phyloP scores from a whole-genome alignment of 2,113 vertebrate genomes.

The Alosa alosa region DNA sequence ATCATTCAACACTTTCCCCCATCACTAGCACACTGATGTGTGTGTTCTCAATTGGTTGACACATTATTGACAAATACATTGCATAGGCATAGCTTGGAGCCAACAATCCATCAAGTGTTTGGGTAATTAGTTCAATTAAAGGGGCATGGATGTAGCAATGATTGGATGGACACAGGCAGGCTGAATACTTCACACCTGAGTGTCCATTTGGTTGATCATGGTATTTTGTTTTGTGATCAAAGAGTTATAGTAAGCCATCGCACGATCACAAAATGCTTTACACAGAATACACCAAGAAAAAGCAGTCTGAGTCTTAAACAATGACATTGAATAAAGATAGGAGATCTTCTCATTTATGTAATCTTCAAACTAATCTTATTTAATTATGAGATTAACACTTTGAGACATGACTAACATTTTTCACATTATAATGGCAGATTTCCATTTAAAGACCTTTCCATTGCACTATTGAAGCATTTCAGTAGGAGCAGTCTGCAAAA shows the following conservation, averaged over 20 bases:
- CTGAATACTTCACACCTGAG: neutral
- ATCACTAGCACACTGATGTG: neutral
- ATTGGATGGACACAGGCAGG: neutral
- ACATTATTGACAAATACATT: neutral
- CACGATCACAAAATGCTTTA: neutral
- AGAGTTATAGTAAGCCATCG: neutral
- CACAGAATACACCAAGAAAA: neutral
- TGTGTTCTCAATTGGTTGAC: neutral
- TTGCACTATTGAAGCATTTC: no score
- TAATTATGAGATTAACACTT: no score
- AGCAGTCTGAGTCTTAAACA: neutral
- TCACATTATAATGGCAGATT: no score
- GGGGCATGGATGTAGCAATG: neutral
- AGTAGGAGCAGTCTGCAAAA: no score
- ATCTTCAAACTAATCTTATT: neutral
- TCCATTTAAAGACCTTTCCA: no score
- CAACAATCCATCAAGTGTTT: neutral
- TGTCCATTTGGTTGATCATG: neutral
- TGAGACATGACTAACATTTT: no score
- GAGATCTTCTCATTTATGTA: neutral
- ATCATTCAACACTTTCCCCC: neutral
- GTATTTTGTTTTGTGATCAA: neutral
- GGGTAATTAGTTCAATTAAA: constrained; percentile 8
- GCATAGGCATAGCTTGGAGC: neutral
- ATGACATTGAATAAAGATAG: neutral